phyloP scores from a whole-genome alignment of 2,113 vertebrate genomes.

The Gymnocephalus cernua region DNA sequence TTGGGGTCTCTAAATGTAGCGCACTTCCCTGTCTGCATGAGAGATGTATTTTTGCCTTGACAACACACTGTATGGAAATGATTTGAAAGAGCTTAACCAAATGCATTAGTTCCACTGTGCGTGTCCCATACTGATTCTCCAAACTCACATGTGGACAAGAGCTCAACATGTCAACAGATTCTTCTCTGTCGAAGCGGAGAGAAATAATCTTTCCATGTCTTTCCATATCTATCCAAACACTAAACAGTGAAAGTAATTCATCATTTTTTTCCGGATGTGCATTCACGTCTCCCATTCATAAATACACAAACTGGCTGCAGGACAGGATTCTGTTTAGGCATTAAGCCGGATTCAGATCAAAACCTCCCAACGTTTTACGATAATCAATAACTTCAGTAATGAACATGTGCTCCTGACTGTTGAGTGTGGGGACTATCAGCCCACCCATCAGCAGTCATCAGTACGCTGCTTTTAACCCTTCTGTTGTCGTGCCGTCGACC shows the following conservation, averaged over 20 bases:
- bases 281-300: background rate
- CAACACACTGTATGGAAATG: constrained; percentile 66
- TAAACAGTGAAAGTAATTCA: constrained; percentile 27
- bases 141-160: constrained; percentile 74
- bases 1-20: constrained; percentile 24
- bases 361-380: background rate
- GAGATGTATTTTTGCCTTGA: constrained; percentile 61
- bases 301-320: constrained; percentile 8
- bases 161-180: constrained; percentile 68
- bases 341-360: background rate
- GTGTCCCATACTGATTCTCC: constrained; percentile 45
- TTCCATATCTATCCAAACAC: constrained; percentile 78
- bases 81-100: constrained; percentile 70
- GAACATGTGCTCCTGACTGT: background rate
- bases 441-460: constrained; percentile 8
- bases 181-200: constrained; percentile 24
- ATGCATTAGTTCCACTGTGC: constrained; percentile 77
- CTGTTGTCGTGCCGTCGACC: too few species aligned
- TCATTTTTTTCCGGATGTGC: constrained; percentile 23
- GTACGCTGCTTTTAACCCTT: background rate
- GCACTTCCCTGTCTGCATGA: constrained; percentile 43
- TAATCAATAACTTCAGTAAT: background rate
- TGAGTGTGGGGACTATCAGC: background rate
- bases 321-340: constrained; percentile 19
- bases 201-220: constrained; percentile 46